Evolutionary conservation across 2,797 vertebrate genomes (phyloP).

Genomic region (Thripadectes ignobilis): DNA sequence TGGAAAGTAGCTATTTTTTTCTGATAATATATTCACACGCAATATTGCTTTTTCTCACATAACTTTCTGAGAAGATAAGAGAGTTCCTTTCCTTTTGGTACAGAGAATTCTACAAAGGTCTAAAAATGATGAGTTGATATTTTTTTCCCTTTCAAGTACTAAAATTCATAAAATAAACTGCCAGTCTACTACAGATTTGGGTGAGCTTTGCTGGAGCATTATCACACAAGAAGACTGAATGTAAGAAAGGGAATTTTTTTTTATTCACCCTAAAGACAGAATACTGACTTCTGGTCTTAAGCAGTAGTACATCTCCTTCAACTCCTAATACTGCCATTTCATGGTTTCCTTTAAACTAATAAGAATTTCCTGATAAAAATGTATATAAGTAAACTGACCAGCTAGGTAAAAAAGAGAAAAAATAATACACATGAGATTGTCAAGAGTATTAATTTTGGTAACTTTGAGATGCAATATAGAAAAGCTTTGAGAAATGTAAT

Average conservation of each 20-base stretch:
- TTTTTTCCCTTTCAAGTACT: not conserved
- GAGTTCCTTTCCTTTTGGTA: not conserved
- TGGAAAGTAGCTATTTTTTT: conserved; percentile 25
- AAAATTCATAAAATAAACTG: not conserved
- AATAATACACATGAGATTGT: not conserved
- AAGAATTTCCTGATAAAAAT: conserved; percentile 36
- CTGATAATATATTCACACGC: conserved; percentile 7
- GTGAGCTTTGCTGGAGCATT: not conserved
- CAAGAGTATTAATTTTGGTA: not conserved
- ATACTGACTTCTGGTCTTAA: not conserved
- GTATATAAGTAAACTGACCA: not conserved
- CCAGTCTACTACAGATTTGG: not conserved
- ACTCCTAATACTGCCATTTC: not conserved
- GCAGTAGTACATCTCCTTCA: not conserved
- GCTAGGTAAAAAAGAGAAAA: not conserved
- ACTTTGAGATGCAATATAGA: not conserved
- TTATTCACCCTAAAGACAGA: not conserved
- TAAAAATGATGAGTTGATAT: not conserved
- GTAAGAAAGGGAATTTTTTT: not conserved
- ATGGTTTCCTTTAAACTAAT: not conserved
- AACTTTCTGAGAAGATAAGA: conserved; percentile 26
- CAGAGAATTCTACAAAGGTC: conserved; percentile 9
- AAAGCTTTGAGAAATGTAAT: conserved; percentile 23
- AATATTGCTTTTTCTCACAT: not conserved
- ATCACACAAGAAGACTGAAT: not conserved